Base-by-base conservation (phyloP, 2,888 invertebrate species). In the Amphimallon solstitiale region DNA sequence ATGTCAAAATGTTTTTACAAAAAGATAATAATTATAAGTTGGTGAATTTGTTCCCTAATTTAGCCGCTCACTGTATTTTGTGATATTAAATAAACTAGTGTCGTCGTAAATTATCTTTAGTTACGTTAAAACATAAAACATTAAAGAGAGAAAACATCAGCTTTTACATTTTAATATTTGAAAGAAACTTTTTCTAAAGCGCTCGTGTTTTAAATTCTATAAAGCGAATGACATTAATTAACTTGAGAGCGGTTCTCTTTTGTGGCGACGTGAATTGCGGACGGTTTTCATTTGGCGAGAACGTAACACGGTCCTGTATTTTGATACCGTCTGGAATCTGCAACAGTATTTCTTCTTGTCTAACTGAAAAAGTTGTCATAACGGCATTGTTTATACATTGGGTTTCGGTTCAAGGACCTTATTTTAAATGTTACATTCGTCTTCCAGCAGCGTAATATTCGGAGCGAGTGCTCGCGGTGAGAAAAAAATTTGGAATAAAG, bases 281-380 rank as follows among this genome's bases (percentile, higher is more conserved):
- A 7, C 29, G 34, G 9, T 21, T 51, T 51, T 12, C 34, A 34
- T 34, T 21, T 6, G 34, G 9, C n/a, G 2, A 14, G n/a, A 3
- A 12, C 51, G 29, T 6, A 51, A 35, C 35, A 51, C 51, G 51
- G 35, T 34, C 34, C 51, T 51, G 51, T 14, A 14, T 51, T 34
- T 29, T 51, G 34, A 34, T 64, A 48, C 62, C 64, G 68, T 51
- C 51, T 38, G 60, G 60, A 68, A 70, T 67, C 38, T 56, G 54
- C 67, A 35, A 62, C 65, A 54, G 66, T 64, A 64, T 66, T 34
- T 51, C 71, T 70, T 69, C 71, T 63, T 68, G 37, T 46, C 54
- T 59, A 46, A 38, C 62, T 56, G 67, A 71, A 71, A 70, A 71
- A 71, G 69, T 71, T 68, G 71, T 68, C 70, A 69, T 70, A 69